Percentiles rank a stretch among this genome's conserved stretches.
These are phyloP conservation scores for Rhodeus uyekii DNA, from an alignment of 2,797 vertebrate genomes.

Conservation along the genomic window DNA sequence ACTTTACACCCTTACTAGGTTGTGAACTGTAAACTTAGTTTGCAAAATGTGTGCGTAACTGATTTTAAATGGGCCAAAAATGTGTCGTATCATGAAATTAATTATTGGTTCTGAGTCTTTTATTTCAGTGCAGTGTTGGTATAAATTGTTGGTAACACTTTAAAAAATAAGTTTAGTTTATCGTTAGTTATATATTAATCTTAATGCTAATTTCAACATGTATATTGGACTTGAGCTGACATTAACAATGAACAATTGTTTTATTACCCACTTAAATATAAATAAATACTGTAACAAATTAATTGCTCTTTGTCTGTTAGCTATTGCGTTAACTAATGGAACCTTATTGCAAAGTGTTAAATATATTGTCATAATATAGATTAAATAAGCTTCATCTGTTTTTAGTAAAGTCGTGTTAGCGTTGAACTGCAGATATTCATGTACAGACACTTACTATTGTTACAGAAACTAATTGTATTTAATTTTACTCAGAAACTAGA, in stretches of 20 bases:
- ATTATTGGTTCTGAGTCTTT: not conserved
- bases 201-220: too few relatives aligned
- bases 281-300: too few relatives aligned
- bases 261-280: too few relatives aligned
- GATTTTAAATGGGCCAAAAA: not conserved
- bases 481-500: slow-evolving; percentile 88
- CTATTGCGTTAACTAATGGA: not conserved
- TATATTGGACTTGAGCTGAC: too few relatives aligned
- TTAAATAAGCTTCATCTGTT: not conserved
- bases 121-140: not conserved
- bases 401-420: not conserved
- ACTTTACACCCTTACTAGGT: not conserved
- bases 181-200: too few relatives aligned
- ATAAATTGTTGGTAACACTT: not conserved
- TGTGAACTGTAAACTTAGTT: not conserved
- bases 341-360: not conserved
- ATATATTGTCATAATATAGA: not conserved
- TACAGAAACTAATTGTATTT: slow-evolving; percentile 68
- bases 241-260: too few relatives aligned
- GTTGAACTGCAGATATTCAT: not conserved
- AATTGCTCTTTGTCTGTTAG: not conserved
- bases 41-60: not conserved
- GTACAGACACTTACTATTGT: not conserved
- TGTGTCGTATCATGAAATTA: too few relatives aligned
- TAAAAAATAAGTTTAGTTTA: too few relatives aligned